Evolutionary conservation across 2,888 invertebrate species (phyloP).

Genomic region (Baccha elongata): DNA sequence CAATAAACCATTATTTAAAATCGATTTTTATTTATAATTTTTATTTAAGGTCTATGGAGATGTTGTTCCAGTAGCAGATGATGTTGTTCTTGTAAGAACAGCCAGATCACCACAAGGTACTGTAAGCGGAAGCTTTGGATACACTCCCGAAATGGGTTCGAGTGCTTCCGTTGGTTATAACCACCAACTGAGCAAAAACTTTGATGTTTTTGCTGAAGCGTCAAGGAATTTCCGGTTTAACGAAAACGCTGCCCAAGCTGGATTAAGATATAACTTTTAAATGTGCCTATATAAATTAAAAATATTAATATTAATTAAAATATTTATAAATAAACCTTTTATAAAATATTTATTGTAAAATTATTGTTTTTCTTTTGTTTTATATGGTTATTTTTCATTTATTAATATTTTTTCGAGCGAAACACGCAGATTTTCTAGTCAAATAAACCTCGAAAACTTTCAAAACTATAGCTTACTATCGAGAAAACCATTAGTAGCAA

Average conservation of each 20-base stretch:
- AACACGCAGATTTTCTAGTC: no score
- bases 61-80: not conserved
- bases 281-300: not conserved
- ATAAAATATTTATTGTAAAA: not conserved
- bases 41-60: not conserved
- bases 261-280: conserved; percentile 22
- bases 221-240: conserved; percentile 27
- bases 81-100: not conserved
- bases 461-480: no score
- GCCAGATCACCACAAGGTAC: conserved; percentile 24
- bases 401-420: no score
- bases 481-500: no score
- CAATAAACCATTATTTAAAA: no score
- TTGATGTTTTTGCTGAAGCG: not conserved
- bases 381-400: no score
- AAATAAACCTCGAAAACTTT: no score
- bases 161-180: not conserved
- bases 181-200: not conserved
- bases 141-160: conserved; percentile 4
- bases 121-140: not conserved
- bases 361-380: not conserved
- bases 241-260: conserved; percentile 27
- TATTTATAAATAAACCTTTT: no score
- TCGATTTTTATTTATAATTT: not conserved
- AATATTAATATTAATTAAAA: no score